phyloP scores from a whole-genome alignment of 2,113 vertebrate species.

The Pseudorasbora parva region DNA sequence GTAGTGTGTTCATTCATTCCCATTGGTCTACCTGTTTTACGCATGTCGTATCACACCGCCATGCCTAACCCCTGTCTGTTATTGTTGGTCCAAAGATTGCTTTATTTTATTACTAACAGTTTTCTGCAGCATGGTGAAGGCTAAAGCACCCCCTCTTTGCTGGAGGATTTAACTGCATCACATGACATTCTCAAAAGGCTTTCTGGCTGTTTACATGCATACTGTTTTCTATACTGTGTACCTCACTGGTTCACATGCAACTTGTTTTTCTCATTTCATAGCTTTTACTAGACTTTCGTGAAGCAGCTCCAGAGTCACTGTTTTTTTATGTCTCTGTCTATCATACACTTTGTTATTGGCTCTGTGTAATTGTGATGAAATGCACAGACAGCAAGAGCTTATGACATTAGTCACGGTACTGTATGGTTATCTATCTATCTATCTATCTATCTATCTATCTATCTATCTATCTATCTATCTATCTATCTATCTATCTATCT shows the following conservation, averaged over 20 bases:
- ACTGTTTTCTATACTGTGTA: slow-evolving; percentile 23
- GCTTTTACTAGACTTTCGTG: neutral
- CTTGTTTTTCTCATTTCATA: slow-evolving; percentile 11
- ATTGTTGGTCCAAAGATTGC: slow-evolving; percentile 25
- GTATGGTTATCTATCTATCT: neutral
- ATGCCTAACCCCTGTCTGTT: slow-evolving; percentile 34
- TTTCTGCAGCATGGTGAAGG: slow-evolving; percentile 65
- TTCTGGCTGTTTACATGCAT: slow-evolving; percentile 39
- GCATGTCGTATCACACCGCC: slow-evolving; percentile 74
- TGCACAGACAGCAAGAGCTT: neutral
- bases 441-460: neutral
- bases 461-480: neutral
- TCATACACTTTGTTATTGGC: neutral
- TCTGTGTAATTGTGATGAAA: neutral
- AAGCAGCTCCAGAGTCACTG: neutral
- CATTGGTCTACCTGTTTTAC: slow-evolving; percentile 66
- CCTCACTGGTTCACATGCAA: slow-evolving; percentile 29
- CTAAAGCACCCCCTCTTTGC: slow-evolving; percentile 56
- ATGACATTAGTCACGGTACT: neutral
- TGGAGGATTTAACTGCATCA: slow-evolving; percentile 53
- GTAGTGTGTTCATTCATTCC: slow-evolving; percentile 87
- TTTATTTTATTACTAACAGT: slow-evolving; percentile 63
- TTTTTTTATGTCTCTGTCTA: slow-evolving; percentile 11
- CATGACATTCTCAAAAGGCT: slow-evolving; percentile 48
- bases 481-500: neutral